phyloP scores from a whole-genome alignment of 1,140 invertebrate species.

The Sesamia nonagrioides region DNA sequence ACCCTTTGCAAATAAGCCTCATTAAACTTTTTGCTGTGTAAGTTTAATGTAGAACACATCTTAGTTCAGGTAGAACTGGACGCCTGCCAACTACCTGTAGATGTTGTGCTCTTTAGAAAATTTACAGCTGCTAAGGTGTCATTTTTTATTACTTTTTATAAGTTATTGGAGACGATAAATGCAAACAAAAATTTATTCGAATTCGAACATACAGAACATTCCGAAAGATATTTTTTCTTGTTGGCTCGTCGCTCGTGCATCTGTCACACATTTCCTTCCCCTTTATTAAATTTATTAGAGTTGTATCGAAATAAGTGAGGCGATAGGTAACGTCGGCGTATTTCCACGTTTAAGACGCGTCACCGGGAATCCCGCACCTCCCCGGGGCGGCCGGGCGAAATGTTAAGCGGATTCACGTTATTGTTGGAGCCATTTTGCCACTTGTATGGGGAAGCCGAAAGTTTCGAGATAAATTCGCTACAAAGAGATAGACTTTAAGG shows the following conservation, averaged over 20 bases:
- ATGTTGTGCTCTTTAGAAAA: constrained; percentile 69
- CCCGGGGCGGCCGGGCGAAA: constrained; percentile 61
- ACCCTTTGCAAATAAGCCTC: constrained; percentile 55
- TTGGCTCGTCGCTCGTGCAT: constrained; percentile 59
- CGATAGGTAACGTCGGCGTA: constrained; percentile 65
- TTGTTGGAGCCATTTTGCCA: constrained; percentile 70
- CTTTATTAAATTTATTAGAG: constrained; percentile 80
- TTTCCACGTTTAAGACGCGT: constrained; percentile 64
- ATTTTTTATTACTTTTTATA: constrained; percentile 70
- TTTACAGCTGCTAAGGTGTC: constrained; percentile 68
- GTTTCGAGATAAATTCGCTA: constrained; percentile 55
- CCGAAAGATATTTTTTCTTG: constrained; percentile 59
- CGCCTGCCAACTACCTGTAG: constrained; percentile 84
- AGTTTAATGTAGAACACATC: constrained; percentile 74
- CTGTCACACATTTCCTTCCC: constrained; percentile 66
- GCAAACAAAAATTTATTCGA: constrained; percentile 51
- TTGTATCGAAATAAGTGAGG: constrained; percentile 71
- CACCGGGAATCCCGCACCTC: constrained; percentile 74
- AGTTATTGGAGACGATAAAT: constrained; percentile 61
- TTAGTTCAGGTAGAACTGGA: constrained; percentile 79
- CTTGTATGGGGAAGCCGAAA: constrained; percentile 59
- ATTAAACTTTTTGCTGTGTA: constrained; percentile 74
- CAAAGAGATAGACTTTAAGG: constrained; percentile 39
- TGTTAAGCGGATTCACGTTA: constrained; percentile 74
- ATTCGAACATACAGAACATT: constrained; percentile 47